Evolutionary conservation across 92 coral and sea anemone species (phyloP).

Genomic region (Palythoa grandiflora): DNA sequence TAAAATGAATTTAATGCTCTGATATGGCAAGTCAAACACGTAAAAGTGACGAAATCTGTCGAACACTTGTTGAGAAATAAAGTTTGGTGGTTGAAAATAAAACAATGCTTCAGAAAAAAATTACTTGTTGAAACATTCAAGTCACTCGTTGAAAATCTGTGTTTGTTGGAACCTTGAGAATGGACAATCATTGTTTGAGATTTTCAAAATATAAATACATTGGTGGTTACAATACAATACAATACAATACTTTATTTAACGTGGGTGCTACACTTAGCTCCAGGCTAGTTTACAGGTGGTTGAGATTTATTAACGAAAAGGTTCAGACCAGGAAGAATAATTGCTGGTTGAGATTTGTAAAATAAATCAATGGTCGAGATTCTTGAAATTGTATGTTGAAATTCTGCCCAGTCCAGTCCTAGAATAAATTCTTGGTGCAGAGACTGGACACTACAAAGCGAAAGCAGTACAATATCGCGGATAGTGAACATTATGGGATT

Average conservation of each 20-base stretch:
- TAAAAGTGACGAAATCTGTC: no score
- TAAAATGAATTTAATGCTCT: no score
- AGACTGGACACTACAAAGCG: constrained; percentile 23
- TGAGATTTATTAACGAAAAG: no score
- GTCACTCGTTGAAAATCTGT: not conserved
- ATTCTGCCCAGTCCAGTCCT: not conserved
- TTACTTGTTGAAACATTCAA: not conserved
- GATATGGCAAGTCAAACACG: no score
- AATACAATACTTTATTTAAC: no score
- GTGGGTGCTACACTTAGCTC: no score
- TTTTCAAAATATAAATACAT: no score
- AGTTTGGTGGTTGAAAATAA: not conserved
- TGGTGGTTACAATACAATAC: no score
- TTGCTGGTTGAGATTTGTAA: constrained; percentile 2
- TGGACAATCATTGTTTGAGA: not conserved
- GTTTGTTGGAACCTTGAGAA: not conserved
- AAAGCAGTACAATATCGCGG: not conserved
- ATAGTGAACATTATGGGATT: not conserved
- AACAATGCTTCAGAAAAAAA: not conserved
- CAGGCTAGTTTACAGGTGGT: no score
- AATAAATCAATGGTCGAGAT: not conserved
- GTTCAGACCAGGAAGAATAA: not conserved
- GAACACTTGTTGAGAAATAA: not conserved
- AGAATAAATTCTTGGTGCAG: constrained; percentile 6
- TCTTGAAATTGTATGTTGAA: not conserved